These are phyloP conservation scores for Ariopsis seemanni DNA, from an alignment of 2,113 vertebrate genomes.

Conservation along the genomic window DNA sequence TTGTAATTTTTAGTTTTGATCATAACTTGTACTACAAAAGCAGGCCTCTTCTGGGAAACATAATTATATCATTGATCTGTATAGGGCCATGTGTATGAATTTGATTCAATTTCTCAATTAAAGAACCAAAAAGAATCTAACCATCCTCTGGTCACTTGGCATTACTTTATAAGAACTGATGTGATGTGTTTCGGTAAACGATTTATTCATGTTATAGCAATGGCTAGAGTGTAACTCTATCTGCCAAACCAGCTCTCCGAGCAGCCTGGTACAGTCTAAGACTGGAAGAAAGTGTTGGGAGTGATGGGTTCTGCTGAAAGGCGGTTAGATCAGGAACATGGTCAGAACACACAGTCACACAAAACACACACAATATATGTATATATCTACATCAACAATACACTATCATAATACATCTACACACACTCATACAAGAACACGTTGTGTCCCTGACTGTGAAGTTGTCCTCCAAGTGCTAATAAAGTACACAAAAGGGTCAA, in stretches of 20 bases:
- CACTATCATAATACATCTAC: conserved; percentile 38
- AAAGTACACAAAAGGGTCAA: background rate
- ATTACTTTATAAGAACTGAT: background rate
- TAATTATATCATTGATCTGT: background rate
- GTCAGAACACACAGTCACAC: conserved; percentile 57
- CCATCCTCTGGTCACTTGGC: background rate
- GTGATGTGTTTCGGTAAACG: conserved; percentile 28
- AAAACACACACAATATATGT: conserved; percentile 15
- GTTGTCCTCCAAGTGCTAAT: conserved; percentile 33
- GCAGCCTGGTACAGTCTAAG: conserved; percentile 3
- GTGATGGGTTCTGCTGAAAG: conserved; percentile 71
- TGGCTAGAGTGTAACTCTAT: conserved; percentile 13
- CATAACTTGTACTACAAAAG: background rate
- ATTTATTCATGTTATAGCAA: background rate
- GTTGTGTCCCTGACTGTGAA: conserved; percentile 48
- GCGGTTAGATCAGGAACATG: conserved; percentile 73
- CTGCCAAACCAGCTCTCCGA: conserved; percentile 30
- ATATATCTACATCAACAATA: conserved; percentile 53
- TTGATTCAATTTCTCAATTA: background rate
- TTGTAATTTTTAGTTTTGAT: background rate
- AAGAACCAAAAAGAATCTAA: background rate
- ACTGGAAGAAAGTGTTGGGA: conserved; percentile 48
- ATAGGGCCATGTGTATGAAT: background rate
- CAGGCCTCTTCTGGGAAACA: background rate
- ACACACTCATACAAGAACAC: conserved; percentile 41